These are phyloP conservation scores for Lithophane leautieri DNA, from an alignment of 2,888 invertebrate genomes.

Conservation along the genomic window DNA sequence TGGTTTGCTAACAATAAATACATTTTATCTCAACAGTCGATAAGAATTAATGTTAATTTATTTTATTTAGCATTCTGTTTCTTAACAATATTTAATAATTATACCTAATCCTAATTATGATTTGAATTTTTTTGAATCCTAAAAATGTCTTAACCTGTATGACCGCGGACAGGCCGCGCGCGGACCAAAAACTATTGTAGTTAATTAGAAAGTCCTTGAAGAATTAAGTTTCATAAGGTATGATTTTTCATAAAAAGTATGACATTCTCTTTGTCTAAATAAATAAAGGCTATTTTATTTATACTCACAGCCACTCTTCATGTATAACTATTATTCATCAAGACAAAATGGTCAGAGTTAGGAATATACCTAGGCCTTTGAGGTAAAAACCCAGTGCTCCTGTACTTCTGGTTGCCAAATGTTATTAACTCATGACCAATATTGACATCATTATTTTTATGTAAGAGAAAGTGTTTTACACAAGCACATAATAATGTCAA, in stretches of 20 bases:
- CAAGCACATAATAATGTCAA: not conserved
- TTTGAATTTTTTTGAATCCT: not conserved
- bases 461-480: not conserved
- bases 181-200: too few relatives aligned
- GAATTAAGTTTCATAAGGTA: too few relatives aligned
- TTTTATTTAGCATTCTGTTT: not conserved
- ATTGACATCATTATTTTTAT: slow-evolving; percentile 23
- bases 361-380: not conserved
- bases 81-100: not conserved
- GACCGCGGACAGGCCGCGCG: too few relatives aligned
- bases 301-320: not conserved
- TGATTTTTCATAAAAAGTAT: not conserved
- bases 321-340: not conserved
- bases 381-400: not conserved
- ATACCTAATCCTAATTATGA: not conserved
- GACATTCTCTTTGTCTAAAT: not conserved
- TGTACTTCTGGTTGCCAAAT: not conserved
- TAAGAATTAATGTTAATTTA: slow-evolving; percentile 9
- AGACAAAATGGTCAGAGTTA: not conserved
- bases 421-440: not conserved
- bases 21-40: slow-evolving; percentile 26
- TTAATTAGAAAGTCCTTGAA: too few relatives aligned
- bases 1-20: slow-evolving; percentile 16
- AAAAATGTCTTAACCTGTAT: not conserved
- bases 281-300: not conserved